These are phyloP conservation scores for Drosophila bocki DNA, from an alignment of 1,140 invertebrate species.

Conservation along the genomic window DNA sequence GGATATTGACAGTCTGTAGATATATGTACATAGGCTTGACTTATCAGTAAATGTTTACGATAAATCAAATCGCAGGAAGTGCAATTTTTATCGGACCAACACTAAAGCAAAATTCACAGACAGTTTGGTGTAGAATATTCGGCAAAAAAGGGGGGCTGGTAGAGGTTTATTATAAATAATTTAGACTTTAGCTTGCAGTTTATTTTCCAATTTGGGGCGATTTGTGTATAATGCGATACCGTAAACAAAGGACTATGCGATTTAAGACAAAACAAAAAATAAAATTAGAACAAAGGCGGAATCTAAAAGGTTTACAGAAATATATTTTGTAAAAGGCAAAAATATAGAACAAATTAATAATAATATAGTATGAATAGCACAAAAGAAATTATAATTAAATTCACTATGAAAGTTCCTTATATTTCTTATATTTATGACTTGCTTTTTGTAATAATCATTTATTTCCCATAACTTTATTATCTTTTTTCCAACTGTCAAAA, in stretches of 20 bases:
- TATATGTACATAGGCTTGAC: slow-evolving; percentile 7
- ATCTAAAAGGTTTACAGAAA: background rate
- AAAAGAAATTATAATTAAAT: background rate
- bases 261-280: background rate
- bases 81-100: slow-evolving; percentile 33
- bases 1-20: slow-evolving; percentile 34
- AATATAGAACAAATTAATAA: background rate
- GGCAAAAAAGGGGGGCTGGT: background rate
- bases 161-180: slow-evolving; percentile 17
- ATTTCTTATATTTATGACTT: background rate
- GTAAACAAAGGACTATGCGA: slow-evolving; percentile 43
- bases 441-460: too few relatives aligned
- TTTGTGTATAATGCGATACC: slow-evolving; percentile 22
- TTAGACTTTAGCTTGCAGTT: slow-evolving; percentile 20
- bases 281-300: background rate
- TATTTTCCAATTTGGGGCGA: slow-evolving; percentile 31
- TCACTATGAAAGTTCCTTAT: background rate
- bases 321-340: background rate
- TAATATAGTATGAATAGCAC: background rate
- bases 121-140: background rate
- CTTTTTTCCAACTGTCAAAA: slow-evolving; percentile 1
- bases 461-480: too few relatives aligned
- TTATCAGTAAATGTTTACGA: slow-evolving; percentile 34
- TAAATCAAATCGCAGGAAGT: slow-evolving; percentile 46
- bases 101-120: slow-evolving; percentile 1